phyloP scores from a whole-genome alignment of 2,888 invertebrate genomes.

The Mesorhabditis spiculigera region DNA sequence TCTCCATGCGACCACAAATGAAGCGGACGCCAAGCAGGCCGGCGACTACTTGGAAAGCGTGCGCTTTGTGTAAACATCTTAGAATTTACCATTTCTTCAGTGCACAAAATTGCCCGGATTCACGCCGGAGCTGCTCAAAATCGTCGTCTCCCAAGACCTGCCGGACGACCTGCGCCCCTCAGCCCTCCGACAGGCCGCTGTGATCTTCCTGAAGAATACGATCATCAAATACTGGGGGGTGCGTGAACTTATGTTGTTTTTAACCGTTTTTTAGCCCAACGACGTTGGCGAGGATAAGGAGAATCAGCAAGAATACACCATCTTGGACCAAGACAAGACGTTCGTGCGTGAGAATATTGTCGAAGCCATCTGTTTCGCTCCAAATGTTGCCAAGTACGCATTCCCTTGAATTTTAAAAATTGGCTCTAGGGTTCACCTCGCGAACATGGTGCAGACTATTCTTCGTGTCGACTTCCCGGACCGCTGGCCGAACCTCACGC shows the following conservation, averaged over 20 bases:
- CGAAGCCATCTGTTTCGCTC: conserved; percentile 73
- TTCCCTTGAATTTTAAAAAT: neutral
- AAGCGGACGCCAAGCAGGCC: conserved; percentile 23
- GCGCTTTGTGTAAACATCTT: neutral
- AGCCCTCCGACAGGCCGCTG: conserved; percentile 85
- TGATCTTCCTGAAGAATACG: conserved; percentile 92
- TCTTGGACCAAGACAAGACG: conserved; percentile 92
- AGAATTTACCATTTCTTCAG: conserved; percentile 61
- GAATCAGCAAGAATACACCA: conserved; percentile 69
- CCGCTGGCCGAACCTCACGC: conserved; percentile 58
- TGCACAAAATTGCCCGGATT: conserved; percentile 93
- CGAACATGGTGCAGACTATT: conserved; percentile 85
- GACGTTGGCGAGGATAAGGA: conserved; percentile 20
- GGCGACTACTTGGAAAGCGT: conserved; percentile 22
- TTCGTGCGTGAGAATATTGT: conserved; percentile 87
- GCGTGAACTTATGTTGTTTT: neutral
- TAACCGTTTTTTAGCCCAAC: neutral
- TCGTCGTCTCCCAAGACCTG: conserved; percentile 77
- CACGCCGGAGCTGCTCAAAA: conserved; percentile 85
- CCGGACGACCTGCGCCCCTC: conserved; percentile 55
- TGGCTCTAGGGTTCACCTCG: conserved; percentile 75
- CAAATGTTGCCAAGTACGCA: conserved; percentile 12
- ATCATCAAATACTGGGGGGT: conserved; percentile 78
- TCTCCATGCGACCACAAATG: conserved; percentile 22
- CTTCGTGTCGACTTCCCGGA: conserved; percentile 93